These are phyloP conservation scores for Drosophila rhopaloa DNA, from an alignment of 1,140 invertebrate species.

Conservation along the genomic window DNA sequence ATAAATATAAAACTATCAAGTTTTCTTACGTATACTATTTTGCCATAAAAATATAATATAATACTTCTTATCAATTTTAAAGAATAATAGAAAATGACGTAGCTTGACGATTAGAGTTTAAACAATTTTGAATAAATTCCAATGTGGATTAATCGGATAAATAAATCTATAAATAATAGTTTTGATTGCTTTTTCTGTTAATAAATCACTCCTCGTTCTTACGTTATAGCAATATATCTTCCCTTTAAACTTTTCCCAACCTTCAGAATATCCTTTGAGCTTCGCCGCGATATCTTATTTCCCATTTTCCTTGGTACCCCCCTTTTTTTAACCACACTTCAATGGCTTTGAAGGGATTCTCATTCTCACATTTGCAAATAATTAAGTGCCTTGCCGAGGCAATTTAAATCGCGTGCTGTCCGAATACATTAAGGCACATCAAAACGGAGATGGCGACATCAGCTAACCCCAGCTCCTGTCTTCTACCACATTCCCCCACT, in stretches of 20 bases:
- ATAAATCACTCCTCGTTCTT: background rate
- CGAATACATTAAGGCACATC: constrained; percentile 72
- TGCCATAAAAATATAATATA: too few relatives aligned
- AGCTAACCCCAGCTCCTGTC: constrained; percentile 5
- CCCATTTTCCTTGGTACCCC: constrained; percentile 5
- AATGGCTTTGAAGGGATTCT: constrained; percentile 11
- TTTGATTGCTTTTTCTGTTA: background rate
- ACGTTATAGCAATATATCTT: background rate
- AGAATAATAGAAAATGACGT: too few relatives aligned
- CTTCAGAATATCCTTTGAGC: constrained; percentile 6
- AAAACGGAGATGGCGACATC: constrained; percentile 51
- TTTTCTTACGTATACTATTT: too few relatives aligned
- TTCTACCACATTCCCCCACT: constrained; percentile 10
- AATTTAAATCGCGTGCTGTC: constrained; percentile 69
- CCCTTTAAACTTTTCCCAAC: constrained; percentile 24
- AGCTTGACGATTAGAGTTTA: too few relatives aligned
- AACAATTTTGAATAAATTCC: too few relatives aligned
- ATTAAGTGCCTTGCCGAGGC: constrained; percentile 66
- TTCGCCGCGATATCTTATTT: background rate
- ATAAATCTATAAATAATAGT: too few relatives aligned
- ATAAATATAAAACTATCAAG: too few relatives aligned
- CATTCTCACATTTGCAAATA: constrained; percentile 75
- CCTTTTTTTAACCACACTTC: constrained; percentile 4
- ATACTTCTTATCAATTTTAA: too few relatives aligned
- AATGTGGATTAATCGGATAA: too few relatives aligned